Evolutionary conservation across 2,888 invertebrate species (phyloP), one percentile per base, ranked within the genome.

Genomic region (Orgyia antiqua): DNA sequence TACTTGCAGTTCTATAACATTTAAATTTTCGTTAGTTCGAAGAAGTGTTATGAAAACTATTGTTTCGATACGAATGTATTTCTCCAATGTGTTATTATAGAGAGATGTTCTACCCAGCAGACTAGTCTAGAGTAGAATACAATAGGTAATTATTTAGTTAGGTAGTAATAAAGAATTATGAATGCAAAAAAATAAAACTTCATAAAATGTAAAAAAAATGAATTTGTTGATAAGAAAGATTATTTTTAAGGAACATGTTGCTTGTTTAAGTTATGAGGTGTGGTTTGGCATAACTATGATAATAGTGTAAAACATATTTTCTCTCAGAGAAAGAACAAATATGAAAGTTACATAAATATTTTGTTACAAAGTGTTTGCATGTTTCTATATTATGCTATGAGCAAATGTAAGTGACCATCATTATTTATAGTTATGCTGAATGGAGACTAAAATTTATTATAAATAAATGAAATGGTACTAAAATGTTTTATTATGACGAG

Each of bases 151-250:
- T 77, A 83, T 71, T 80, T 87, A 86, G 84, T 77, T 87, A 87
- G 87, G 77, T 86, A 86, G 79, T 62, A 71, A 52, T 52, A 52
- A 87, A 87, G 87, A 68, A 75, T 80, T 87, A 87, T 87, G 87
- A 88, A 88, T 88, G 87, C 87, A 87, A 86, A 87, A 78, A 86
- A 76, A 82, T 83, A 30, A 77, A 86, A 79, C 73, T 76, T 76
- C 69, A 84, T 80, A 87, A 86, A 84, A 83, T 80, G 76, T 82
- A 87, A 84, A 87, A 87, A 84, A 82, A 77, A 87, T 84, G 86
- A 88, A 88, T 87, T 88, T 87, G 88, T 88, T 84, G 83, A 82
- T 88, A 87, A 88, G 87, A 88, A 87, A 88, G 88, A 87, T 82
- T 88, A 88, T 89, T 89, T 89, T 89, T 88, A 88, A 84, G 83